Evolutionary conservation across 1,140 invertebrate species (phyloP).

Genomic region (Atta colombica): DNA sequence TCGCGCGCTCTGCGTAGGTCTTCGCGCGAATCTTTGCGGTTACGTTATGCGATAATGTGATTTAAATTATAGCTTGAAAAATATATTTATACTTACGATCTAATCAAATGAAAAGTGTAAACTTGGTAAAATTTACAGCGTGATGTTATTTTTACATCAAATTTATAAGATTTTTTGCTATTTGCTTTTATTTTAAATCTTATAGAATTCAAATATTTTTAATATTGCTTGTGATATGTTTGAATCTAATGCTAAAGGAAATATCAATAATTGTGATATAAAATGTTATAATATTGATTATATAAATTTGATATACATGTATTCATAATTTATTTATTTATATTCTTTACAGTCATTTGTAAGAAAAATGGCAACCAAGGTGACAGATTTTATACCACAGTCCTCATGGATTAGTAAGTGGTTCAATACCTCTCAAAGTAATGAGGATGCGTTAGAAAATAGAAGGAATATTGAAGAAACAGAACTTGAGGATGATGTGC

Average conservation of each 20-base stretch:
- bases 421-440: constrained; percentile 83
- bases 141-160: neutral
- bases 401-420: constrained; percentile 85
- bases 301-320: neutral
- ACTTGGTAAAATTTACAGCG: neutral
- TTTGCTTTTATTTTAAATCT: neutral
- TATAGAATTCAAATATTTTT: neutral
- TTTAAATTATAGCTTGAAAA: neutral
- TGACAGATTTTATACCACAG: constrained; percentile 84
- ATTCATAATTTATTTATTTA: neutral
- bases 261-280: neutral
- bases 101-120: neutral
- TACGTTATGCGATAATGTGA: neutral
- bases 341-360: constrained; percentile 83
- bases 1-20: constrained; percentile 39
- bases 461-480: constrained; percentile 74
- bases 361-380: constrained; percentile 85
- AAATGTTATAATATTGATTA: neutral
- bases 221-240: neutral
- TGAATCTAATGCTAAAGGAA: neutral
- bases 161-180: neutral
- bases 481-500: constrained; percentile 76
- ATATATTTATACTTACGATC: neutral
- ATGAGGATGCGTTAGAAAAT: constrained; percentile 70
- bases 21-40: constrained; percentile 12